These are phyloP conservation scores for Coptodon rendalli DNA, from an alignment of 2,113 vertebrate genomes.

Conservation along the genomic window DNA sequence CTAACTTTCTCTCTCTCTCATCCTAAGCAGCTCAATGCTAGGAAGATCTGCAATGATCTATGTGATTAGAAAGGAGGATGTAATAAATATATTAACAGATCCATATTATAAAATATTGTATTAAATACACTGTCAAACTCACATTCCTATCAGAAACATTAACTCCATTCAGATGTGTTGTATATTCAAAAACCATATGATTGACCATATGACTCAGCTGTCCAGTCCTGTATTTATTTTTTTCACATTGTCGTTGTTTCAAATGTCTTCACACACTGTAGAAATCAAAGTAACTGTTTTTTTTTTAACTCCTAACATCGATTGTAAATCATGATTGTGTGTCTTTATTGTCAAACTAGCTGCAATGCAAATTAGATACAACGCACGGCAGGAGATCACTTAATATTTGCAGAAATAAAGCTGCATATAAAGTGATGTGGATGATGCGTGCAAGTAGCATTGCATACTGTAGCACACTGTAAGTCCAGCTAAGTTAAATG, in stretches of 20 bases:
- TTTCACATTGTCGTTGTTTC: slow-evolving; percentile 25
- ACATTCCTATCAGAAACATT: slow-evolving; percentile 36
- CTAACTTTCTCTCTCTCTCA: neutral
- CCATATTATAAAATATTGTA: slow-evolving; percentile 53
- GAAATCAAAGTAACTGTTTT: neutral
- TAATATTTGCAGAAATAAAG: neutral
- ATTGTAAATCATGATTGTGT: neutral
- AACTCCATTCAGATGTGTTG: slow-evolving; percentile 27
- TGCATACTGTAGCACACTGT: neutral
- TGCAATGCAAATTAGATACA: neutral
- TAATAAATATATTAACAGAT: slow-evolving; percentile 64
- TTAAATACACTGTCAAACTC: slow-evolving; percentile 45
- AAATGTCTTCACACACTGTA: slow-evolving; percentile 1
- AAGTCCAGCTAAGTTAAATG: neutral
- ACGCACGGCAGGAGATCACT: neutral
- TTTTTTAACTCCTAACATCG: neutral
- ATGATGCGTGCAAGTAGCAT: neutral
- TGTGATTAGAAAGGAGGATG: slow-evolving; percentile 58
- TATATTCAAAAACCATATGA: slow-evolving; percentile 19
- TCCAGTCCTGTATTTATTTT: slow-evolving; percentile 57
- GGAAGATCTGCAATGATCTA: slow-evolving; percentile 49
- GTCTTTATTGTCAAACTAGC: neutral
- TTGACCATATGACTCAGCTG: neutral
- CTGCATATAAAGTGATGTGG: neutral
- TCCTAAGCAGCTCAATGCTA: slow-evolving; percentile 15